These are phyloP conservation scores for Pseudotriccus pelzelni DNA, from an alignment of 2,797 vertebrate genomes.

Conservation along the genomic window DNA sequence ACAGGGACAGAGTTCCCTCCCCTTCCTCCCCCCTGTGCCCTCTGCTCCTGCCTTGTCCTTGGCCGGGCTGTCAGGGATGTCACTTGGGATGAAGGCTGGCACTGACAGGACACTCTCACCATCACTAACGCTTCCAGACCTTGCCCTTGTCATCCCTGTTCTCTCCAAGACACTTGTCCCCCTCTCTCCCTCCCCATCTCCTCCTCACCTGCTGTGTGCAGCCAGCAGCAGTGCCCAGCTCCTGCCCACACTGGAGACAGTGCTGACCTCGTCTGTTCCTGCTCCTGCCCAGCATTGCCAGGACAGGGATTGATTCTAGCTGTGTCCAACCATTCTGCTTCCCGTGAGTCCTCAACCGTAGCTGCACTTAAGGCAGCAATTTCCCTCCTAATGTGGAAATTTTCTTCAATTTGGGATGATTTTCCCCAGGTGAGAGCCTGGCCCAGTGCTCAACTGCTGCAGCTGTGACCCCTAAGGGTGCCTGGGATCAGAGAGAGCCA, in stretches of 20 bases:
- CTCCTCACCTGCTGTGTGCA: neutral
- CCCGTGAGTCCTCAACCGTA: accelerated
- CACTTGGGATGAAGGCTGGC: neutral
- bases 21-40: neutral
- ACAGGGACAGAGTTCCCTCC: neutral
- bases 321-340: accelerated
- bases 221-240: neutral
- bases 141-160: constrained; percentile 5
- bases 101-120: neutral
- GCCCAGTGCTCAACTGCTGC: neutral
- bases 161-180: neutral
- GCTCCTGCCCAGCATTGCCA: neutral
- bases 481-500: neutral
- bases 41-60: neutral
- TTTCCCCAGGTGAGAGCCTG: neutral
- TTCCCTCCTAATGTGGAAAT: accelerated
- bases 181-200: neutral
- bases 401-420: neutral
- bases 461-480: neutral
- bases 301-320: accelerated
- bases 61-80: neutral
- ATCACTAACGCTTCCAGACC: neutral
- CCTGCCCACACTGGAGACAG: accelerated
- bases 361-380: accelerated
- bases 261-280: neutral